Evolutionary conservation across 2,888 invertebrate genomes (phyloP), one percentile per base, ranked within the genome.

Genomic region (Diadegma fenestrale): DNA sequence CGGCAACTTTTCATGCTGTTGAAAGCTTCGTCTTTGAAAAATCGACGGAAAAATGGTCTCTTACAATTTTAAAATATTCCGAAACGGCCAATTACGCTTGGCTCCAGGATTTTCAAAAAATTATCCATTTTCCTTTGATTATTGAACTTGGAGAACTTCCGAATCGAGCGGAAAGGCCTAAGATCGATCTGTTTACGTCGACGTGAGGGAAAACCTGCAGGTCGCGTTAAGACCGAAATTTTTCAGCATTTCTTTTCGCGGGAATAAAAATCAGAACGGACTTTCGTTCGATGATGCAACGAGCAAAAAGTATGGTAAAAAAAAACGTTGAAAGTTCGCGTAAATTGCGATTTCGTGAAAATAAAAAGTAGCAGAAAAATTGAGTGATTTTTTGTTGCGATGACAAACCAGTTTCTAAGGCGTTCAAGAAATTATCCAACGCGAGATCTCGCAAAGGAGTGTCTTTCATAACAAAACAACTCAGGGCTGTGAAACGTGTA

Each of bases 381-480:
- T 43, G 22, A 12, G 45, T 14, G 5, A 72, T 37, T 63, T 79
- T 61, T 72, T 33, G 33, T 5, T 1, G 4, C 17, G 19, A 69
- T n/a, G 7, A n/a, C 17, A n/a, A 30, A 80, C 66, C 45, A 45
- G 75, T 80, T 80, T 75, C 48, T 43, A 48, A 66, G 17, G 41
- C 51, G 72, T 76, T 48, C 69, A 14, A 71, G 71, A 8, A 58
- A 82, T 82, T 72, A 73, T 77, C 64, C 82, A 82, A 85, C 78
- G 69, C 17, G 75, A 78, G 71, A 79, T 79, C 64, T 82, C 43
- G 69, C 61, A 43, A 79, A 84, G 80, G 82, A 71, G 69, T 75
- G 85, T 85, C 79, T 63, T 64, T 68, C 76, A 22, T 84, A 72
- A 58, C 81, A 75, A 84, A 80, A 79, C 80, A 78, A 37, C 76